These are phyloP conservation scores for Neoscelio sp. DNA, from an alignment of 2,888 invertebrate genomes.

Conservation along the genomic window DNA sequence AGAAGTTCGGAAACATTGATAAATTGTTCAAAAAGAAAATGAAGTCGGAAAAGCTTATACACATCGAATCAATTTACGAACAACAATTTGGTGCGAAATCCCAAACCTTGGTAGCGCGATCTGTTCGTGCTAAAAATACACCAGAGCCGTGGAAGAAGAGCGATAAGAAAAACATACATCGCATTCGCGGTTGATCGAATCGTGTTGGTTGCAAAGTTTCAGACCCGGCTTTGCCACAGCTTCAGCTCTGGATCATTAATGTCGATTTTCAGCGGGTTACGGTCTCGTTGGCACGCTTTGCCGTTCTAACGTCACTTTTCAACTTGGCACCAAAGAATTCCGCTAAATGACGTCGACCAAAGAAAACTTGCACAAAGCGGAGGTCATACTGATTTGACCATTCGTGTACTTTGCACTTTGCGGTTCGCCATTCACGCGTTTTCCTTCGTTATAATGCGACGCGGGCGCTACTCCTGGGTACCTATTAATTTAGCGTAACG, in stretches of 20 bases:
- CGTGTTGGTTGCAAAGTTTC: constrained; percentile 9
- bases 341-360: constrained; percentile 25
- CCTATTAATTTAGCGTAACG: constrained; percentile 41
- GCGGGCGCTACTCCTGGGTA: constrained; percentile 14
- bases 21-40: constrained; percentile 41
- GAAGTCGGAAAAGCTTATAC: constrained; percentile 35
- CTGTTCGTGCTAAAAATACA: constrained; percentile 45
- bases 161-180: constrained; percentile 36
- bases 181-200: constrained; percentile 39
- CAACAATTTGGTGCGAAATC: constrained; percentile 30
- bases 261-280: constrained; percentile 51
- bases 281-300: constrained; percentile 39
- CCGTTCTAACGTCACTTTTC: constrained; percentile 54
- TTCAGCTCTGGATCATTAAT: constrained; percentile 48
- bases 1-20: constrained; percentile 32
- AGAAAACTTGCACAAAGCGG: constrained; percentile 37
- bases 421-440: constrained; percentile 16
- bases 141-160: not conserved
- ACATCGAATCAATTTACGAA: constrained; percentile 39
- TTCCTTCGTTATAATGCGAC: constrained; percentile 17
- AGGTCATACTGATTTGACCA: constrained; percentile 16
- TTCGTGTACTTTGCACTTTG: constrained; percentile 48
- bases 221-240: constrained; percentile 12
- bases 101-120: constrained; percentile 24
- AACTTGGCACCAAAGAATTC: constrained; percentile 50